Evolutionary conservation across 2,797 vertebrate species (phyloP).

Genomic region (Hippocampus kuda): DNA sequence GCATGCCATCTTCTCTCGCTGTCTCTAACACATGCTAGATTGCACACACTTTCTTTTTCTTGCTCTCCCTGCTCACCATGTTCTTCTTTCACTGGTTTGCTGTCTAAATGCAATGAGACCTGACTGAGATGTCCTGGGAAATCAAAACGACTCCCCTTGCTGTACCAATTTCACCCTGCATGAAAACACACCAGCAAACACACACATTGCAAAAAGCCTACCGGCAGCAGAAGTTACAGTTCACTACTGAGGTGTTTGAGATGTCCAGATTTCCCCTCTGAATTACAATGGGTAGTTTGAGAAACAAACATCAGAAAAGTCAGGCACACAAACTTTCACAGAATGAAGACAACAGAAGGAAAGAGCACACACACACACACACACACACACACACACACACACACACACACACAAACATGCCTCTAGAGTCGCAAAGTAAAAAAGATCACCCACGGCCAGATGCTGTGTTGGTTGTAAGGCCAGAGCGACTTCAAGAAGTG

Average conservation of each 20-base stretch:
- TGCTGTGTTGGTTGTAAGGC: constrained; percentile 38
- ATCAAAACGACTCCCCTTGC: constrained; percentile 51
- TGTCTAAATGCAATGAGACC: constrained; percentile 53
- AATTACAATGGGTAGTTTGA: constrained; percentile 18
- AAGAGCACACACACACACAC: background rate
- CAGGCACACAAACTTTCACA: background rate
- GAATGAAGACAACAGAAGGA: background rate
- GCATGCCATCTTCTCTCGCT: constrained; percentile 10
- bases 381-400: no score
- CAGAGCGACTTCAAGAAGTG: constrained; percentile 46
- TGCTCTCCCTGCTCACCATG: constrained; percentile 19
- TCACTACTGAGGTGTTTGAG: constrained; percentile 13
- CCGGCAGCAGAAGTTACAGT: constrained; percentile 27
- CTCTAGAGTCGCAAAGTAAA: constrained; percentile 1
- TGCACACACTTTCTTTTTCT: constrained; percentile 15
- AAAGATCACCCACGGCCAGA: constrained; percentile 25
- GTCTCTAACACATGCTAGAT: constrained; percentile 3
- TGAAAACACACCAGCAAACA: constrained; percentile 23
- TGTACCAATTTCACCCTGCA: constrained; percentile 21
- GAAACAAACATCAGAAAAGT: constrained; percentile 6
- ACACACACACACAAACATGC: background rate
- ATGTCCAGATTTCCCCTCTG: constrained; percentile 22
- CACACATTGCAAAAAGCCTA: constrained; percentile 26
- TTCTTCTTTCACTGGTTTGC: constrained; percentile 42
- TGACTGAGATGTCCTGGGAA: constrained; percentile 58